Conservation (phyloP, 30 jellyfish, hydroid and myxozoan genomes). For the Cassiopea xamachana region DNA sequence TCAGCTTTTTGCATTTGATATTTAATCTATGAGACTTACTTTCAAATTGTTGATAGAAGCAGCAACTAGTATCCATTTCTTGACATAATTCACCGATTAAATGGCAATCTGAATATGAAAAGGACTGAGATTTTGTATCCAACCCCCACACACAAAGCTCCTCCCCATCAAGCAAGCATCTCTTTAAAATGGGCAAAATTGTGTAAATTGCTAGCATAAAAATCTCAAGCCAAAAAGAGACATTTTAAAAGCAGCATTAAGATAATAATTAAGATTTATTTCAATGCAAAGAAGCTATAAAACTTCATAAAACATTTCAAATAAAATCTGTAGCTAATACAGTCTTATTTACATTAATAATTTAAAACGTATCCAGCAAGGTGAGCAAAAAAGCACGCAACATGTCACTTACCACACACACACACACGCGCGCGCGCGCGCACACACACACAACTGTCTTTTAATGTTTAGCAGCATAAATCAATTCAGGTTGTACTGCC, state of each 20-base stretch:
- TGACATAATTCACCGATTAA: no score
- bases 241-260: neutral
- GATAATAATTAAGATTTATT: neutral
- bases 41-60: no score
- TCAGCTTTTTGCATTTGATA: no score
- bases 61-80: no score
- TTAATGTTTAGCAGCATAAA: neutral
- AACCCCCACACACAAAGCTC: no score
- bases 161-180: no score
- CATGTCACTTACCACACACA: neutral
- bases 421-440: no score
- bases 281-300: neutral
- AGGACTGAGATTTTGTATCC: no score
- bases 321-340: neutral
- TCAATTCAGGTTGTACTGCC: constrained; percentile 4
- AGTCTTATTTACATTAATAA: neutral
- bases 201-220: neutral
- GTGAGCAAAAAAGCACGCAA: neutral
- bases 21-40: no score
- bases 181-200: no score
- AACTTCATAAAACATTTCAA: neutral
- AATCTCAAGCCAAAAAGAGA: neutral
- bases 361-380: neutral
- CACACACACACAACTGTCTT: no score
- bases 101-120: no score